Conservation (phyloP, 2,797 vertebrate species). For the Enteromius afrohamiltoni region DNA sequence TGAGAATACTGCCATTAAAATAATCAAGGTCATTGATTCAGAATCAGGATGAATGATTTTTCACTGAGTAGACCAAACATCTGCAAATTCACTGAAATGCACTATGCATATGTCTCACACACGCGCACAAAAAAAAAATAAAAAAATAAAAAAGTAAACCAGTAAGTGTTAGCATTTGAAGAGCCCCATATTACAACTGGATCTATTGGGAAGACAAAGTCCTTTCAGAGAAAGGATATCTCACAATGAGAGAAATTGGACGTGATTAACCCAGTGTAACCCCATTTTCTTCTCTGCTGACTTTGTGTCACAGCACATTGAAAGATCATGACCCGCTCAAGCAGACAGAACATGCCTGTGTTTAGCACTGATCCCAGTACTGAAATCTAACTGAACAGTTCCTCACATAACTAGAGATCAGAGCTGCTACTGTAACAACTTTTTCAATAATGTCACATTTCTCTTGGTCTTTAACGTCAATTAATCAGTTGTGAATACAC, state of each 20-base stretch:
- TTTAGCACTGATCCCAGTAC: slow-evolving; percentile 67
- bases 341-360: slow-evolving; percentile 67
- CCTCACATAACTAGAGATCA: slow-evolving; percentile 54
- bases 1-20: slow-evolving; percentile 5
- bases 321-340: slow-evolving; percentile 61
- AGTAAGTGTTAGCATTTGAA: neutral
- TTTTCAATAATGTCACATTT: neutral
- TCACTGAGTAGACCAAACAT: neutral
- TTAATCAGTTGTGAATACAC: neutral
- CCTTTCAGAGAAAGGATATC: slow-evolving; percentile 59
- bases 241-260: slow-evolving; percentile 67
- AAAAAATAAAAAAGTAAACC: neutral
- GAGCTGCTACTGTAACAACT: neutral
- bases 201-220: slow-evolving; percentile 18
- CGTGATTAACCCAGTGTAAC: slow-evolving; percentile 76
- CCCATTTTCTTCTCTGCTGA: slow-evolving; percentile 71
- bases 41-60: neutral
- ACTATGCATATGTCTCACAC: neutral
- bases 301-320: slow-evolving; percentile 61
- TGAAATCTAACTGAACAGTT: slow-evolving; percentile 52
- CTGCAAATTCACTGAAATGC: neutral
- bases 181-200: slow-evolving; percentile 3
- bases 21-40: neutral
- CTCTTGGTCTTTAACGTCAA: neutral
- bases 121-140: neutral